Conservation (phyloP, 1,140 invertebrate genomes). For the Drosophila saltans region DNA sequence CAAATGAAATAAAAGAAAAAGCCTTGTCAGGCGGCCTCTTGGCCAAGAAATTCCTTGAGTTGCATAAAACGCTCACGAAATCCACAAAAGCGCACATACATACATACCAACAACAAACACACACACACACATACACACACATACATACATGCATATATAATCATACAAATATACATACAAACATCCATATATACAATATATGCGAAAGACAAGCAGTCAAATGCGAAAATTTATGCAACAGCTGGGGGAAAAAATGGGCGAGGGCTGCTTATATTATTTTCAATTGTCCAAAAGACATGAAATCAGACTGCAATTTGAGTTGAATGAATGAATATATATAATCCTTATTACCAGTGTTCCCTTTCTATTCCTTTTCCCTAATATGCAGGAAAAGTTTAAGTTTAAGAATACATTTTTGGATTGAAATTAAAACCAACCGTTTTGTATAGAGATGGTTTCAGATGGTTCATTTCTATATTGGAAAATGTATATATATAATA, state of each 20-base stretch:
- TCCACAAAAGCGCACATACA: slow-evolving; percentile 47
- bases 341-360: too few species aligned
- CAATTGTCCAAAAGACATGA: too few species aligned
- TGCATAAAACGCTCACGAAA: slow-evolving; percentile 69
- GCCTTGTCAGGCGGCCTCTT: slow-evolving; percentile 62
- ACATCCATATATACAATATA: slow-evolving; percentile 11
- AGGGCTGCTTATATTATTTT: slow-evolving; percentile 27
- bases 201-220: slow-evolving; percentile 54
- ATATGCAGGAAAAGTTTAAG: too few species aligned
- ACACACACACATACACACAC: slow-evolving; percentile 36
- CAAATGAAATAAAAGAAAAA: slow-evolving; percentile 32
- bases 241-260: slow-evolving; percentile 54
- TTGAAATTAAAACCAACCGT: too few species aligned
- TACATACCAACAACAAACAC: slow-evolving; percentile 22
- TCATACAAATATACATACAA: slow-evolving; percentile 10
- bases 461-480: too few species aligned
- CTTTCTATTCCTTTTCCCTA: too few species aligned
- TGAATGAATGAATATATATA: too few species aligned
- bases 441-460: too few species aligned
- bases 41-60: slow-evolving; percentile 64
- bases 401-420: too few species aligned
- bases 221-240: slow-evolving; percentile 78
- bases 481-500: too few species aligned
- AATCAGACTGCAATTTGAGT: too few species aligned
- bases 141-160: slow-evolving; percentile 19